Conservation (phyloP, 2,797 vertebrate genomes). For the Catamblyrhynchus diadema region DNA sequence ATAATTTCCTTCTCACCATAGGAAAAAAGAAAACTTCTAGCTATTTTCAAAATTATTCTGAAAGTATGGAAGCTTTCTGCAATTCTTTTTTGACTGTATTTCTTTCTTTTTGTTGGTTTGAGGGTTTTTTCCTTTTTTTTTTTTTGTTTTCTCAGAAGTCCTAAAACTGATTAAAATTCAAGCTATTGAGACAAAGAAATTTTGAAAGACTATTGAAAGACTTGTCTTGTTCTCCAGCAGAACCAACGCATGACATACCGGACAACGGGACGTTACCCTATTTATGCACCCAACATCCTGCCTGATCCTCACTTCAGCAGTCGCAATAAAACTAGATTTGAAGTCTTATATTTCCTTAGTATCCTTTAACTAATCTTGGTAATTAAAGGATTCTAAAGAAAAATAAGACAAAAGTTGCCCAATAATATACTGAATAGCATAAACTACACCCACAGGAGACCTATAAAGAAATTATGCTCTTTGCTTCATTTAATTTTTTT, state of each 20-base stretch:
- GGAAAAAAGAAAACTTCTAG: background rate
- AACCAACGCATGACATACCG: no score
- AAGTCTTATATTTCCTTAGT: background rate
- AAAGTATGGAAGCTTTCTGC: background rate
- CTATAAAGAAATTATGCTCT: background rate
- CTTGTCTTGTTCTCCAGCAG: no score
- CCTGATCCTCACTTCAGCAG: no score
- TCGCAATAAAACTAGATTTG: background rate
- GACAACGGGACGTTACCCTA: no score
- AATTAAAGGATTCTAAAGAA: background rate
- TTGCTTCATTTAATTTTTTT: background rate
- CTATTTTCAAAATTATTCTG: background rate
- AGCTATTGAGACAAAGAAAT: background rate
- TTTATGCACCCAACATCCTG: no score
- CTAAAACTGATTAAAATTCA: background rate
- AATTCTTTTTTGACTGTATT: background rate
- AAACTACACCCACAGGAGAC: background rate
- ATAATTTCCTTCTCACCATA: background rate
- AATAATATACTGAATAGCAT: background rate
- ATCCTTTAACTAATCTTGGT: background rate
- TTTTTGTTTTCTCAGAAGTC: accelerated
- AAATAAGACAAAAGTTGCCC: background rate
- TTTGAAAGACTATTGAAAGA: background rate
- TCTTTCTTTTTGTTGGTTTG: background rate
- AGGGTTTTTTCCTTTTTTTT: accelerated